Evolutionary conservation across 2,797 vertebrate genomes (phyloP), one percentile per base, ranked within the genome.

Genomic region (Peromyscus eremicus): DNA sequence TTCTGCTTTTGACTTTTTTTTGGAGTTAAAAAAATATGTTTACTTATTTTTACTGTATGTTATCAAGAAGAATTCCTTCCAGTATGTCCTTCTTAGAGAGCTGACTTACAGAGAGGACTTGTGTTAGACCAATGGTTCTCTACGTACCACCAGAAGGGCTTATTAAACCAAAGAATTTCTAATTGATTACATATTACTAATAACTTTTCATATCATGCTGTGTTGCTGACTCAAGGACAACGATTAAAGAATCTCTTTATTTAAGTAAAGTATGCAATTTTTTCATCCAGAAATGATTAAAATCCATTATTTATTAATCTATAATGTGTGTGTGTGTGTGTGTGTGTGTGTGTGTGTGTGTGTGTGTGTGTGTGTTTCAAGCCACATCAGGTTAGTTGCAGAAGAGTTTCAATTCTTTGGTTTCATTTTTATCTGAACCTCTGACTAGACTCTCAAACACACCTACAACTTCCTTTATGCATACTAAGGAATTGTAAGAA

Each of bases 271-370:
- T 29, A 37, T 37, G 57, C 40, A 32, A 70, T 76, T 89, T 95
- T 87, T 43, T 77, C 46, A 9, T 73, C 79, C 81, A 76, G 52
- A 81, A 21, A 1, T 52, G 11, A 94, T 86, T 93, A 91, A 46
- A 81, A 88, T 55, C 19, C 52, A 96, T 89, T 81, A 86, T 92
- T 93, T 96, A 87, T 88, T 94, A 25, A 77, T 32, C n/a, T 73
- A 49, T 0, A 46, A 23, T 71, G 3, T 71, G 16, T 37, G 14
- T 49, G 21, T 70, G 21, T 77, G 14, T 49, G 21, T 70, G 21
- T 81, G 14, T 49, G 21, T 70, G 21, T 81, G 14, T 49, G 21
- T 70, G 21, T 81, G 14, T 49, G 21, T 70, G 21, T 81, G 14
- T 49, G 21, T 66, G 4, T 73, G 3, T 73, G 17, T 37, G 14